Evolutionary conservation across 2,113 vertebrate genomes (phyloP).

Genomic region (Irena cyanogastra): DNA sequence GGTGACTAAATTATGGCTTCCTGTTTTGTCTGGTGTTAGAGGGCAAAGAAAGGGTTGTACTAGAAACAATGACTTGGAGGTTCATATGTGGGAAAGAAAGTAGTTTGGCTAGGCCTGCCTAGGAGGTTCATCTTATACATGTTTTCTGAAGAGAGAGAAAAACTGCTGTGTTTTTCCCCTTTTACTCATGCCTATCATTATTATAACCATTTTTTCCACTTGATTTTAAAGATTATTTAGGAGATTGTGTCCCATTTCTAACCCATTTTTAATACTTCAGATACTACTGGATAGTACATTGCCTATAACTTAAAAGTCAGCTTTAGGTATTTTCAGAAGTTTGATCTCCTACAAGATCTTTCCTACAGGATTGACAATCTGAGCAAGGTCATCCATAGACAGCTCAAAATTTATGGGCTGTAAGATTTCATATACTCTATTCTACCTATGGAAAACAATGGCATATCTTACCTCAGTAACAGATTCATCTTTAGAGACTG

Average conservation of each 20-base stretch:
- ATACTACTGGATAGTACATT: not conserved
- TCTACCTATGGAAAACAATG: not conserved
- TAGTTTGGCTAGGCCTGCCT: not conserved
- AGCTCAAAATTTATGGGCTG: not conserved
- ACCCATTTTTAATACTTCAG: not conserved
- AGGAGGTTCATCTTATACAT: not conserved
- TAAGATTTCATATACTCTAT: not conserved
- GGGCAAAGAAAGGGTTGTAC: not conserved
- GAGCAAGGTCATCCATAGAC: not conserved
- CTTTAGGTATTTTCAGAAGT: not conserved
- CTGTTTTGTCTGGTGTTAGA: not conserved
- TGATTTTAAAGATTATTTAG: not conserved
- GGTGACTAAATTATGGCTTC: not conserved
- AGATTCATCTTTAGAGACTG: not conserved
- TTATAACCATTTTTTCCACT: not conserved
- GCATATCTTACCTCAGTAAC: not conserved
- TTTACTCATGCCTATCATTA: not conserved
- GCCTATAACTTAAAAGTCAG: not conserved
- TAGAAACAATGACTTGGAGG: not conserved
- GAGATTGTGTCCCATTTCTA: not conserved
- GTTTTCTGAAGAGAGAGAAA: not conserved
- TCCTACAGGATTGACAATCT: not conserved
- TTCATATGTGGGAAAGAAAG: not conserved
- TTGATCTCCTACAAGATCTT: not conserved
- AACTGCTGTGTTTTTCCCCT: not conserved